Base-by-base conservation (phyloP, 2,113 vertebrate species). In the Barbus barbus region DNA sequence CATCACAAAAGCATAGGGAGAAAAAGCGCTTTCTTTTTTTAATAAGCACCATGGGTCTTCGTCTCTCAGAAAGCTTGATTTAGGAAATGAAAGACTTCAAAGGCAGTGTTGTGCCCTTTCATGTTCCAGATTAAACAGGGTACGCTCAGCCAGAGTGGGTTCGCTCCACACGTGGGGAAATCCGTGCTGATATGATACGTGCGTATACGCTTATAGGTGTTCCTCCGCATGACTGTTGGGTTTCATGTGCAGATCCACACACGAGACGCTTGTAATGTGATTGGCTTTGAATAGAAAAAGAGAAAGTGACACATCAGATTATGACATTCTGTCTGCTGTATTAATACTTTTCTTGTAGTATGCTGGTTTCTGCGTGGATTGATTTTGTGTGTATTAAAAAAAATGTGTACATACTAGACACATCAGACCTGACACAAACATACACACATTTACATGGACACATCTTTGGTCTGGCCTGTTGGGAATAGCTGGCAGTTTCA, bases 81-180 rank as follows among this genome's bases (percentile, higher is more conserved):
- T 83, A 77, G 83, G 56, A 85, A 88, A 86, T 85, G 86, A 87
- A 85, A 90, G 89, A 85, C 87, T 86, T 90, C 87, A 90, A 90
- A 90, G 89, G 69, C 60, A n/a, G 20, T 46, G 67, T 71, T 78
- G 63, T 82, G 33, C 61, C 84, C 87, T 90, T 87, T 90, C 84
- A 90, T 86, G 87, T 87, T 74, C 76, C 79, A 78, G 83, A 87
- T 87, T 83, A 85, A 73, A 83, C 83, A 22, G 16, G 44, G 82
- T 72, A 78, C 2, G 38, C 86, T 69, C 22, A 41, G 83, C 5
- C 65, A 9, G 77, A 74, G 48, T 67, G 18, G 74, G 60, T 78
- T 48, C 26, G 3, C 76, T 53, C 51, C 14, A 38, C 31, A 69
- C 16, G 33, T 12, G 24, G 76, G 67, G 75, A 74, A 81, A 86